phyloP scores from a whole-genome alignment of 2,797 vertebrate species.

The Brotula barbata region DNA sequence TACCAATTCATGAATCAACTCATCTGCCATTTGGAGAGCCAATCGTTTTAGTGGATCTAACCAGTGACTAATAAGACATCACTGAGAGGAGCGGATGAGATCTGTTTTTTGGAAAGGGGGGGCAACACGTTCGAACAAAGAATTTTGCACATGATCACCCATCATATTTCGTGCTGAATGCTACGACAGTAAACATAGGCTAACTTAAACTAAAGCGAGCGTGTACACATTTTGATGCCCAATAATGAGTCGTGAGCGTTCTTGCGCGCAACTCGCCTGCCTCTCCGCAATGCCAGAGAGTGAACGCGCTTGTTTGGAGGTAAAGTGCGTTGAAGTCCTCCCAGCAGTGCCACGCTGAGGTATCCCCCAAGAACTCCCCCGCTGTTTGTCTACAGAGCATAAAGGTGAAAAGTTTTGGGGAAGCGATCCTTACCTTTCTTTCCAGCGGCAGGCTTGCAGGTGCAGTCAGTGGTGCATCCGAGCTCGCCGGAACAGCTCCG shows the following conservation, averaged over 20 bases:
- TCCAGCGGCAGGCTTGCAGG: neutral
- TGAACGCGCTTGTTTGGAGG: slow-evolving; percentile 28
- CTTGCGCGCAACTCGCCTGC: slow-evolving; percentile 1
- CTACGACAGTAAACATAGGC: neutral
- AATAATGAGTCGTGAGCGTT: neutral
- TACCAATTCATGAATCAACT: neutral
- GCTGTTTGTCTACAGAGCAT: neutral
- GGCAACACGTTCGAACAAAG: slow-evolving; percentile 2
- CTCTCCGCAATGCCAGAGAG: slow-evolving; percentile 12
- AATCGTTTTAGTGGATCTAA: too few species aligned
- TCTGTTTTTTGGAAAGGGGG: too few species aligned
- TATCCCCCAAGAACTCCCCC: neutral
- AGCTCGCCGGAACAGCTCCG: slow-evolving; percentile 24
- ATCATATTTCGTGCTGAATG: neutral
- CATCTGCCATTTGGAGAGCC: neutral
- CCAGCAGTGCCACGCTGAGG: neutral
- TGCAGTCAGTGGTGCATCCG: slow-evolving; percentile 12
- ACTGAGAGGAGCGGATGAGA: too few species aligned
- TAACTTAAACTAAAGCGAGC: too few species aligned
- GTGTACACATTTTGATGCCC: neutral
- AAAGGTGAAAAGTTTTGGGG: slow-evolving; percentile 35
- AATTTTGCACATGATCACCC: neutral
- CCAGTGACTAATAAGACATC: too few species aligned
- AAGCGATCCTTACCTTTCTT: slow-evolving; percentile 33
- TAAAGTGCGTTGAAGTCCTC: slow-evolving; percentile 8